These are phyloP conservation scores for Biston betularia DNA, from an alignment of 2,888 invertebrate genomes.

Conservation along the genomic window DNA sequence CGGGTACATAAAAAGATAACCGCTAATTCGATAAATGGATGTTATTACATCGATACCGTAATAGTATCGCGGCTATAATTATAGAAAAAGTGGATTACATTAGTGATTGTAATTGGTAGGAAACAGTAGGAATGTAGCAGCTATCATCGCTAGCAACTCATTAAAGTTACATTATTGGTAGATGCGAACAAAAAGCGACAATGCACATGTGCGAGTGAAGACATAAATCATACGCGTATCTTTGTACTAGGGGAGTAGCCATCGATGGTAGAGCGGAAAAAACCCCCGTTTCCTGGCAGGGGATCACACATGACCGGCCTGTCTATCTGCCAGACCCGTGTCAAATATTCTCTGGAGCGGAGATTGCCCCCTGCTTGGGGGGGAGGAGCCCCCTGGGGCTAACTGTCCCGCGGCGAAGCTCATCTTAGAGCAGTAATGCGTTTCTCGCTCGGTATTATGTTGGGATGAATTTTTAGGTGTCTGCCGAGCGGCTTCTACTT, in stretches of 20 bases:
- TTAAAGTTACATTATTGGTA: slow-evolving; percentile 63
- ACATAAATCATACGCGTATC: slow-evolving; percentile 84
- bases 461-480: slow-evolving; percentile 80
- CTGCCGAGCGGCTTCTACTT: slow-evolving; percentile 41
- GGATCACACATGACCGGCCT: slow-evolving; percentile 86
- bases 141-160: slow-evolving; percentile 63
- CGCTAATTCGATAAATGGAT: slow-evolving; percentile 60
- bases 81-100: slow-evolving; percentile 55
- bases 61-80: slow-evolving; percentile 45
- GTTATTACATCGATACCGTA: slow-evolving; percentile 45
- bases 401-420: slow-evolving; percentile 85
- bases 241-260: slow-evolving; percentile 74
- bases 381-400: slow-evolving; percentile 77
- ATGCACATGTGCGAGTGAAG: slow-evolving; percentile 80
- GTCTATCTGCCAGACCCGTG: slow-evolving; percentile 87
- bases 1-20: slow-evolving; percentile 64
- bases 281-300: slow-evolving; percentile 82
- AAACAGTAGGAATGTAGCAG: slow-evolving; percentile 50
- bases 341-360: slow-evolving; percentile 87
- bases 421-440: slow-evolving; percentile 85
- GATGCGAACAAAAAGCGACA: slow-evolving; percentile 72
- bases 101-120: slow-evolving; percentile 45
- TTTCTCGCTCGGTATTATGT: slow-evolving; percentile 77
- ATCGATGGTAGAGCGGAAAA: slow-evolving; percentile 82
- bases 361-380: slow-evolving; percentile 73